phyloP scores from a whole-genome alignment of 2,888 invertebrate genomes.

The Trilocha varians region DNA sequence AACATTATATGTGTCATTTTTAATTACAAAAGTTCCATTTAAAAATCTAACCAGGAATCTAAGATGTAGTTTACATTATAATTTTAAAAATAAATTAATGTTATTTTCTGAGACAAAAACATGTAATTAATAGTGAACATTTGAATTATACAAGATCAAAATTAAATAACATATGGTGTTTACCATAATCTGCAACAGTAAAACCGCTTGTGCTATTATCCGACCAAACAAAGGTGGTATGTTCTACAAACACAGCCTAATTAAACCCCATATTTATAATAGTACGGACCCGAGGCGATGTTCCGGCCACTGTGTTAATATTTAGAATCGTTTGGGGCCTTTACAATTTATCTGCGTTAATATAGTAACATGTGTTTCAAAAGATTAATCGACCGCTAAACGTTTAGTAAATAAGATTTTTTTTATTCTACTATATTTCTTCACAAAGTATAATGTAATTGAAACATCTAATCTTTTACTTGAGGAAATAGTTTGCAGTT shows the following conservation, averaged over 20 bases:
- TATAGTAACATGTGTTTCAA: constrained; percentile 60
- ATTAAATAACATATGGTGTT: no score
- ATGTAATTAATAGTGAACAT: no score
- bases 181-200: constrained; percentile 4
- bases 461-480: no score
- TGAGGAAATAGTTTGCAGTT: no score
- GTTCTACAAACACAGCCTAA: constrained; percentile 45
- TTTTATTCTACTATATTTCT: not conserved
- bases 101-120: no score
- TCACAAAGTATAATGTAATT: no score
- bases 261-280: constrained; percentile 40
- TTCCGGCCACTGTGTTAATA: not conserved
- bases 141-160: no score
- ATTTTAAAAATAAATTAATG: no score
- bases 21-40: no score
- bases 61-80: no score
- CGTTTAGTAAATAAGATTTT: constrained; percentile 21
- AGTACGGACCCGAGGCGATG: constrained; percentile 25
- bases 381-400: constrained; percentile 18
- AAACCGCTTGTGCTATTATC: not conserved
- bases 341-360: constrained; percentile 55
- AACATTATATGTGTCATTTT: no score
- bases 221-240: constrained; percentile 23
- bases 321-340: constrained; percentile 14
- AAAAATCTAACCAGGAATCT: no score